A percentile compares a stretch with the other conserved stretches of the same genome.
phyloP scores from a whole-genome alignment of 2,888 invertebrate genomes.

The Troides oblongomaculatus region DNA sequence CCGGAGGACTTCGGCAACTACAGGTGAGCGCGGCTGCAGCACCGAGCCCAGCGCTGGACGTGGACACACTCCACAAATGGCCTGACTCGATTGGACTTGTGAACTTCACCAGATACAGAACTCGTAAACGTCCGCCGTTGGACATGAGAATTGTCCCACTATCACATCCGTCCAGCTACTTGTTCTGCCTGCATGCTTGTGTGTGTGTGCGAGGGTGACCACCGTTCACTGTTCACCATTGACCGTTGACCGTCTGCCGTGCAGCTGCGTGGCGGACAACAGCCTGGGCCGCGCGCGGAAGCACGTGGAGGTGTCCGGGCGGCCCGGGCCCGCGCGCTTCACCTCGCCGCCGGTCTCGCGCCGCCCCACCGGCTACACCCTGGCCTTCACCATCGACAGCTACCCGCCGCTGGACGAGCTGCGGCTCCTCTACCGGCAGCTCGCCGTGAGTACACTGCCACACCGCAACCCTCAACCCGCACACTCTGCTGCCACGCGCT shows the following conservation, averaged over 20 bases:
- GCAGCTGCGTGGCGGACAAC: slow-evolving; percentile 86
- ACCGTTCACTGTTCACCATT: too few relatives aligned
- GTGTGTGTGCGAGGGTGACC: too few relatives aligned
- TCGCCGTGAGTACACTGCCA: slow-evolving; percentile 74
- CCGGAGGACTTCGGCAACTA: slow-evolving; percentile 86
- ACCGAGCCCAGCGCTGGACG: too few relatives aligned
- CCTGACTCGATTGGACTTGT: too few relatives aligned
- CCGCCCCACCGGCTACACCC: slow-evolving; percentile 81
- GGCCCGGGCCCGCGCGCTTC: slow-evolving; percentile 85
- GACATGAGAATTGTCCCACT: too few relatives aligned
- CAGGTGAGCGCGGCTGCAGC: slow-evolving; percentile 62
- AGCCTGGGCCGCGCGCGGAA: slow-evolving; percentile 83
- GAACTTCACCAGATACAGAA: too few relatives aligned
- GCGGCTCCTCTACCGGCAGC: slow-evolving; percentile 83
- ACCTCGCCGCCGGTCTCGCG: slow-evolving; percentile 82
- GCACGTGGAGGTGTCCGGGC: slow-evolving; percentile 85
- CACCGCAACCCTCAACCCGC: too few relatives aligned
- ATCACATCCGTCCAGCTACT: too few relatives aligned
- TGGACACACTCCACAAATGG: too few relatives aligned
- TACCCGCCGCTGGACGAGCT: slow-evolving; percentile 86
- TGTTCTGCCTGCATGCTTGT: too few relatives aligned
- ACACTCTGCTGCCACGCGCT: too few relatives aligned
- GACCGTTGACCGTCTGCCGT: slow-evolving; percentile 26
- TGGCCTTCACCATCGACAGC: slow-evolving; percentile 86
- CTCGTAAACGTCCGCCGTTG: too few relatives aligned